phyloP scores from a whole-genome alignment of 2,888 invertebrate genomes.

The Chymomyza caudatula region DNA sequence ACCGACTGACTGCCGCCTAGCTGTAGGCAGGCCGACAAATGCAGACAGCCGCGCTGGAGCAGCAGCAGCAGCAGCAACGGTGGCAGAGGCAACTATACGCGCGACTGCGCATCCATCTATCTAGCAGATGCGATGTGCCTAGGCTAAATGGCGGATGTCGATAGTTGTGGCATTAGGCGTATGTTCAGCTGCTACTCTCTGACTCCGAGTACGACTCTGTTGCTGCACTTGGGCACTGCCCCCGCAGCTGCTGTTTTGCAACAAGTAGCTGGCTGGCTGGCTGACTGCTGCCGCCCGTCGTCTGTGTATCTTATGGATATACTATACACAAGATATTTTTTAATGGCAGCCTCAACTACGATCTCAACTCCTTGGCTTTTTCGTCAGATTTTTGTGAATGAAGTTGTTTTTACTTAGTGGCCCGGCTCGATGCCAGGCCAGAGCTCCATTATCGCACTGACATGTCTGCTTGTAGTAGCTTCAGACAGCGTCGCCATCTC shows the following conservation, averaged over 20 bases:
- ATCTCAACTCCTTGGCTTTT: slow-evolving; percentile 16
- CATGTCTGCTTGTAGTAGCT: slow-evolving; percentile 50
- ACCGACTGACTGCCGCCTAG: slow-evolving; percentile 33
- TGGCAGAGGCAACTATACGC: slow-evolving; percentile 26
- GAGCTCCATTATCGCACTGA: slow-evolving; percentile 73
- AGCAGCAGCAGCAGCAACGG: slow-evolving; percentile 33
- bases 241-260: slow-evolving; percentile 15
- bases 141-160: slow-evolving; percentile 69
- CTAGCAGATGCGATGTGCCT: slow-evolving; percentile 23
- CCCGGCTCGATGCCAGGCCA: slow-evolving; percentile 31
- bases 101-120: slow-evolving; percentile 2
- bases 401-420: slow-evolving; percentile 57
- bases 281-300: slow-evolving; percentile 12
- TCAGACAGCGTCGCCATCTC: neutral
- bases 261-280: slow-evolving; percentile 14
- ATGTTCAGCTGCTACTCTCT: slow-evolving; percentile 45
- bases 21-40: slow-evolving; percentile 57
- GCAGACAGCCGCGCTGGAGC: slow-evolving; percentile 66
- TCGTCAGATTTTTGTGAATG: slow-evolving; percentile 71
- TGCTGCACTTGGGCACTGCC: neutral
- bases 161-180: slow-evolving; percentile 70
- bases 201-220: neutral
- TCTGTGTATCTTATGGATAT: slow-evolving; percentile 59
- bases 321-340: slow-evolving; percentile 62
- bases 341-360: neutral